Evolutionary conservation across 2,888 invertebrate genomes (phyloP).

Genomic region (Pristionchus exspectatus): DNA sequence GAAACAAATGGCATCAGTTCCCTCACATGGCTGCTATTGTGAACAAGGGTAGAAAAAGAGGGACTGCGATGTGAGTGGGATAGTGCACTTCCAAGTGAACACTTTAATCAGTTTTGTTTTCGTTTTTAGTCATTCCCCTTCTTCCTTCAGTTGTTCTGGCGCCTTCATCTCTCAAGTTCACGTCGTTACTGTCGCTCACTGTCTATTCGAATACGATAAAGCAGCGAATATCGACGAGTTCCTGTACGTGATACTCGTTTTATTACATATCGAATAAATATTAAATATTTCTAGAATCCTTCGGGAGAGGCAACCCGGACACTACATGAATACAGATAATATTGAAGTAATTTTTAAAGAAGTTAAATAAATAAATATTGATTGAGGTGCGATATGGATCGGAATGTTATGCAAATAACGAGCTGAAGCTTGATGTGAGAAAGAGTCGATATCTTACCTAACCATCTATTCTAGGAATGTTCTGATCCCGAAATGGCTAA

Average conservation of each 20-base stretch:
- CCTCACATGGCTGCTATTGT: constrained; percentile 23
- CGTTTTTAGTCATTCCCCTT: neutral
- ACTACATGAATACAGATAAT: neutral
- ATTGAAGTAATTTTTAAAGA: neutral
- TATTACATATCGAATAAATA: neutral
- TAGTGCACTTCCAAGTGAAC: too few relatives aligned
- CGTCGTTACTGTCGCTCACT: constrained; percentile 12
- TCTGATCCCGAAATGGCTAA: neutral
- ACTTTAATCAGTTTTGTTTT: too few relatives aligned
- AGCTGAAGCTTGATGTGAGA: neutral
- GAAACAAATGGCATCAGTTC: neutral
- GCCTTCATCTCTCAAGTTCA: constrained; percentile 44
- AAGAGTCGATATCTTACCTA: too few relatives aligned
- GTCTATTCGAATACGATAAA: neutral
- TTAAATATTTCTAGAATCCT: neutral
- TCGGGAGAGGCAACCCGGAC: neutral
- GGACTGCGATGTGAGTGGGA: neutral
- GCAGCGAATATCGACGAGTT: neutral
- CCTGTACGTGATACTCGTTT: neutral
- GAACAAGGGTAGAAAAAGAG: neutral
- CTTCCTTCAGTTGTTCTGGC: constrained; percentile 25
- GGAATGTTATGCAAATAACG: neutral
- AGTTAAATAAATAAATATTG: neutral
- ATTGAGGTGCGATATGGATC: constrained; percentile 20
- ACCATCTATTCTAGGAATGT: neutral